phyloP scores from a whole-genome alignment of 2,113 vertebrate species.

The Eupsittula cactorum region DNA sequence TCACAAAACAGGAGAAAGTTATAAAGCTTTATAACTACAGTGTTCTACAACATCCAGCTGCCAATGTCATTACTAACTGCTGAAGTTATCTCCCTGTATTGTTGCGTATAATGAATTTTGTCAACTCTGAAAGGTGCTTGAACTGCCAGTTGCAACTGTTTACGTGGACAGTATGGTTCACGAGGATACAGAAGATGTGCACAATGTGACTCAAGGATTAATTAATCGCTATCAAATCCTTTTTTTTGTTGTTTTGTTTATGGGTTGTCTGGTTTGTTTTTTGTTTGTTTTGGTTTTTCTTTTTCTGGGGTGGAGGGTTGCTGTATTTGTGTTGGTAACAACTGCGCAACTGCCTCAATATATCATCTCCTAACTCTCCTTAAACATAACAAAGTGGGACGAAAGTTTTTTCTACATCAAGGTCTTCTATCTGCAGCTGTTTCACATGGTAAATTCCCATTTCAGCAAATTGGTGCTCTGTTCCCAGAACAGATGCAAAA shows the following conservation, averaged over 20 bases:
- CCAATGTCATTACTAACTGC: not conserved
- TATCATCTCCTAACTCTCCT: not conserved
- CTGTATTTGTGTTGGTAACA: not conserved
- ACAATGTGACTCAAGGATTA: not conserved
- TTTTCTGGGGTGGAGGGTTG: not conserved
- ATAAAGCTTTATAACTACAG: not conserved
- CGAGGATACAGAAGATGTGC: not conserved
- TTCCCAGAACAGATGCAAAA: slow-evolving; percentile 46
- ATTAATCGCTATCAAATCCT: not conserved
- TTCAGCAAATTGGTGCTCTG: slow-evolving; percentile 11
- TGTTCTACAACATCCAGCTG: not conserved
- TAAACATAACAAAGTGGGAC: not conserved
- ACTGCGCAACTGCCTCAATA: not conserved
- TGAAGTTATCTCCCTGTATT: not conserved
- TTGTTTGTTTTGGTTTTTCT: not conserved
- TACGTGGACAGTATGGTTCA: not conserved
- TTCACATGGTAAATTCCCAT: slow-evolving; percentile 22
- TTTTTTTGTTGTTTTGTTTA: no score
- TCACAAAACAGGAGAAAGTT: rapidly evolving
- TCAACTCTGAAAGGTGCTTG: not conserved
- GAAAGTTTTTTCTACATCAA: not conserved
- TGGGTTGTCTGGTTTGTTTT: not conserved
- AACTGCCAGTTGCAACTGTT: not conserved
- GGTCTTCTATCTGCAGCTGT: slow-evolving; percentile 26
- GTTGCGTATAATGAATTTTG: rapidly evolving